Evolutionary conservation across 2,888 invertebrate genomes (phyloP), one percentile per base, ranked within the genome.

Genomic region (Paralinhomoeus sp.): DNA sequence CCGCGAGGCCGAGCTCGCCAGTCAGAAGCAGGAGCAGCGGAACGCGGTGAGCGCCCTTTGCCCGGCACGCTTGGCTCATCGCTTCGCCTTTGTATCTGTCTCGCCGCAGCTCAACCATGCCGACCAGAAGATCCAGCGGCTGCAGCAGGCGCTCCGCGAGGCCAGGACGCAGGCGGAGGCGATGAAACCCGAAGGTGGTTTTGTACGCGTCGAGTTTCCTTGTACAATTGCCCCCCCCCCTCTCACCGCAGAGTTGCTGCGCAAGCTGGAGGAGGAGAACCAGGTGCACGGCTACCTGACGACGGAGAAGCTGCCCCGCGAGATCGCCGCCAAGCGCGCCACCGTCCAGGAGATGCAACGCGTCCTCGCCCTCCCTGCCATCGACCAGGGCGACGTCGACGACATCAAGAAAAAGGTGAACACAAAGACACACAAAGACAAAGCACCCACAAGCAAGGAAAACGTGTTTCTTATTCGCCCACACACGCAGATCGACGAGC

Each of bases 271-370:
- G 56, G 78, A 80, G 59, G 80, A 80, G 64, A 72, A 75, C 36
- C 74, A 76, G 64, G 72, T 78, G 35, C 77, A 78, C 58, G 71
- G 68, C 47, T 80, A 78, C 62, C 69, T 83, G 48, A 75, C 75
- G 1, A 75, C 76, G 49, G 80, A 80, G 56, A 79, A 81, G 58
- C 62, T 83, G 43, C 80, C 80, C 0, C 73, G 75, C 53, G 83
- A 84, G 62, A 67, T 76, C 38, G 63, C 68, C 2, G 63, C 66
- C 15, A 66, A 74, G 42, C 73, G 74, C 57, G 73, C 74, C 53
- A 75, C 75, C 53, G 68, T 79, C 34, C 71, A 72, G 48, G 75
- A 79, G 48, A 68, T 80, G 60, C 74, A 75, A 56, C 70, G 68
- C 49, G 75, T 80, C 39, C 71, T 75, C 0, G 68, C 71, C 37